These are phyloP conservation scores for Mesoclemmys tuberculata DNA, from an alignment of 2,113 vertebrate species.

Conservation along the genomic window DNA sequence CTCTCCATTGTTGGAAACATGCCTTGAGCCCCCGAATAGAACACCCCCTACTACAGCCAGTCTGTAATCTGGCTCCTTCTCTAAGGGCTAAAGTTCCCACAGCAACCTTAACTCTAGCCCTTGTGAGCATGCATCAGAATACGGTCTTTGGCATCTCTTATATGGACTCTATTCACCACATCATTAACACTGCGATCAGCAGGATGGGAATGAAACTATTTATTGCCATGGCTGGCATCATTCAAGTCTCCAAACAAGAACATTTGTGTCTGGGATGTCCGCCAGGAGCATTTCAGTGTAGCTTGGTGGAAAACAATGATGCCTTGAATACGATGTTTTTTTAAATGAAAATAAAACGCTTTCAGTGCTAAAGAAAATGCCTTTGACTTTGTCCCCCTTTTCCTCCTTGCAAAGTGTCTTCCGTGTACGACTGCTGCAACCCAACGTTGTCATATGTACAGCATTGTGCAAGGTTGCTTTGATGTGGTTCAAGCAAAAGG, in stretches of 20 bases:
- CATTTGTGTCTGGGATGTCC: conserved; percentile 16
- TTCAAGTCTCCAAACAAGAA: conserved; percentile 1
- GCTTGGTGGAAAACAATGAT: background rate
- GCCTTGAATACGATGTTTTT: background rate
- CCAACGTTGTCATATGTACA: background rate
- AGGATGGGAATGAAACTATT: background rate
- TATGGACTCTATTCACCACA: background rate
- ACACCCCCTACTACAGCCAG: background rate
- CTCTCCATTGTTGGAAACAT: background rate
- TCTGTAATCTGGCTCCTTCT: background rate
- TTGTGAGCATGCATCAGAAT: background rate
- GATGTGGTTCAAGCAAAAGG: background rate
- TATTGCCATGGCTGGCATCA: background rate
- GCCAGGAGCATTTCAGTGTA: background rate
- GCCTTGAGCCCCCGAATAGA: background rate
- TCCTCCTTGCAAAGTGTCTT: background rate
- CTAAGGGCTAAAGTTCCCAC: background rate
- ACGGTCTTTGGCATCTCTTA: background rate
- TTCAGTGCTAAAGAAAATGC: background rate
- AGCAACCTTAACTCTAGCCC: background rate
- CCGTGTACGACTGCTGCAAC: background rate
- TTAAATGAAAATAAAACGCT: background rate
- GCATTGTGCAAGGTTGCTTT: background rate
- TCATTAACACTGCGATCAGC: background rate
- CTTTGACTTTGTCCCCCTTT: background rate